These are phyloP conservation scores for Trematomus loennbergii DNA, from an alignment of 2,113 vertebrate genomes.

Conservation along the genomic window DNA sequence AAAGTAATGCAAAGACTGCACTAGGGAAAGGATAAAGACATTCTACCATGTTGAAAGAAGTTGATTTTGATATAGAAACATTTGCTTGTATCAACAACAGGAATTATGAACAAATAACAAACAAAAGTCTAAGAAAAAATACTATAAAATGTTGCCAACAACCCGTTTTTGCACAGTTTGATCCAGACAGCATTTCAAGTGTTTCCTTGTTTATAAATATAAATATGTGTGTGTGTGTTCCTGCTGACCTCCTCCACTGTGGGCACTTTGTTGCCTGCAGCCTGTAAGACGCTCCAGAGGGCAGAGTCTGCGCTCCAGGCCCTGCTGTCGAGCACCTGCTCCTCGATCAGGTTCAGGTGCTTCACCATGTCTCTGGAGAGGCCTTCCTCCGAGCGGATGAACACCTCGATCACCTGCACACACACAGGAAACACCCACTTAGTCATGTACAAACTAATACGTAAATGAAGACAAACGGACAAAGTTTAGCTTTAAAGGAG, in stretches of 20 bases:
- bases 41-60: too few relatives aligned
- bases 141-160: too few relatives aligned
- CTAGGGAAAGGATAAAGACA: too few relatives aligned
- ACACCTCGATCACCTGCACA: conserved; percentile 94
- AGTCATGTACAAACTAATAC: background rate
- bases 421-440: background rate
- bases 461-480: background rate
- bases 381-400: conserved; percentile 96
- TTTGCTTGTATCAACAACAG: too few relatives aligned
- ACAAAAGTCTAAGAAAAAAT: too few relatives aligned
- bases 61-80: too few relatives aligned
- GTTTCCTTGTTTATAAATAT: background rate
- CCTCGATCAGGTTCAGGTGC: conserved; percentile 95
- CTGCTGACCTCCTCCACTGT: conserved; percentile 95
- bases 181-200: too few relatives aligned
- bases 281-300: conserved; percentile 89
- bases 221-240: background rate
- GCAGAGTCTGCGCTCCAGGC: conserved; percentile 91
- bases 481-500: too few relatives aligned
- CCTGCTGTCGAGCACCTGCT: conserved; percentile 94
- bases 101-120: too few relatives aligned
- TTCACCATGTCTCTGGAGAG: conserved; percentile 98
- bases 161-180: too few relatives aligned
- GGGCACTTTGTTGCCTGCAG: conserved; percentile 88
- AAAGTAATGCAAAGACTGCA: too few relatives aligned